Conservation (phyloP, 1,140 invertebrate species). For the Zaprionus davidi region DNA sequence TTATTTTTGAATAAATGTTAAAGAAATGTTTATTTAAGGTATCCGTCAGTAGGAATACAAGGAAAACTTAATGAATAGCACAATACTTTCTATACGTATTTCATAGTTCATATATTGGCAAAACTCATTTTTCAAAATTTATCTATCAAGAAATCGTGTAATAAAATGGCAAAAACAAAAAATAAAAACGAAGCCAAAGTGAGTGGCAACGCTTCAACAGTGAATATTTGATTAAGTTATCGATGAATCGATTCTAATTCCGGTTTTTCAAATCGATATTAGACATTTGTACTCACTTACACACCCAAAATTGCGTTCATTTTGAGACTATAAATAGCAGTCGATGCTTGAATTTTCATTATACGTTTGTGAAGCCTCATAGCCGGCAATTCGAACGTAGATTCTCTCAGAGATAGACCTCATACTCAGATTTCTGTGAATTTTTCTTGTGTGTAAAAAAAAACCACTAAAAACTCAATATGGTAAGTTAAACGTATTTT, state of each 20-base stretch:
- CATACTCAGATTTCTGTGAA: conserved; percentile 54
- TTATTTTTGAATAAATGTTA: too few relatives aligned
- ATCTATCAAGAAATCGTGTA: not conserved
- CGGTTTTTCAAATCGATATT: not conserved
- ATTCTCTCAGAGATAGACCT: conserved; percentile 57
- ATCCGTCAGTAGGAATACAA: not conserved
- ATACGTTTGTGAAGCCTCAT: conserved; percentile 79
- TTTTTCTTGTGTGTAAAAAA: conserved; percentile 64
- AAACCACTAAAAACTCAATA: conserved; percentile 59
- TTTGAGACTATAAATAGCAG: conserved; percentile 65
- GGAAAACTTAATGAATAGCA: not conserved
- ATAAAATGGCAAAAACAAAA: not conserved
- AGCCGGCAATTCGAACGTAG: conserved; percentile 74
- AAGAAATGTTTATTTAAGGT: too few relatives aligned
- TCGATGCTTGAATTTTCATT: conserved; percentile 30
- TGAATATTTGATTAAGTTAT: not conserved
- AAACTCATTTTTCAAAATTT: not conserved
- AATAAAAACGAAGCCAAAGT: not conserved
- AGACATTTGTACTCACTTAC: conserved; percentile 32
- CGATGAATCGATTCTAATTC: conserved; percentile 11
- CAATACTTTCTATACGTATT: not conserved
- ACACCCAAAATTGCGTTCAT: conserved; percentile 10
- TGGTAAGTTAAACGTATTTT: conserved; percentile 52
- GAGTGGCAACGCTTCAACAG: not conserved
- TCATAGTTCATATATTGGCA: not conserved